A percentile compares a stretch with the other conserved stretches of the same genome.
phyloP scores from a whole-genome alignment of 2,888 invertebrate genomes.

The Epinotia demarniana region DNA sequence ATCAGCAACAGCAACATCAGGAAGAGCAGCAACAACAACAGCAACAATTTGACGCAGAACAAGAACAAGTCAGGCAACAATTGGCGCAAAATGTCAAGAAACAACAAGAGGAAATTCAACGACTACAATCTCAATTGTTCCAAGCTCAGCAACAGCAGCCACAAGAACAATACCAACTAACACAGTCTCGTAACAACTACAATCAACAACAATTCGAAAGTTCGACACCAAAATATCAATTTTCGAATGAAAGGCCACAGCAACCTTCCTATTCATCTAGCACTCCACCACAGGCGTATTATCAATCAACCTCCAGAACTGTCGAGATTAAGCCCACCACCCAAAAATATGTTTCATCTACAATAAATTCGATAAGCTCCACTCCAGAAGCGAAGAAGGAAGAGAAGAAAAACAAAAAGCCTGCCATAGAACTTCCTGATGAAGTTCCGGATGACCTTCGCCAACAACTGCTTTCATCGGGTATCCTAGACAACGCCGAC shows the following conservation, averaged over 20 bases:
- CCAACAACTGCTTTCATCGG: constrained; percentile 92
- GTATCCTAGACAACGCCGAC: constrained; percentile 94
- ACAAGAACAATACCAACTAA: constrained; percentile 57
- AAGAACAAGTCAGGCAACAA: constrained; percentile 74
- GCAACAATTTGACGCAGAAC: constrained; percentile 72
- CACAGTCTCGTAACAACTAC: constrained; percentile 56
- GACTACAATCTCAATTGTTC: constrained; percentile 74
- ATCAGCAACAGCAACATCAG: constrained; percentile 56
- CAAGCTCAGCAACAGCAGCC: constrained; percentile 72
- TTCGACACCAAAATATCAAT: constrained; percentile 71
- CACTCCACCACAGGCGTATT: constrained; percentile 68
- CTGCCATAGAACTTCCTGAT: constrained; percentile 88
- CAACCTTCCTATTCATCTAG: constrained; percentile 66
- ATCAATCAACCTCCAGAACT: constrained; percentile 75
- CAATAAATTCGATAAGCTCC: constrained; percentile 76
- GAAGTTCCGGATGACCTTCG: constrained; percentile 95
- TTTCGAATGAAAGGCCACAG: constrained; percentile 74
- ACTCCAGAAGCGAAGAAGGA: constrained; percentile 76
- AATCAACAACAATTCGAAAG: constrained; percentile 66
- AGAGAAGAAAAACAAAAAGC: constrained; percentile 84
- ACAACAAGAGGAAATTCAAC: constrained; percentile 82
- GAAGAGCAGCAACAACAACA: constrained; percentile 67
- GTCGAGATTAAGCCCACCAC: constrained; percentile 81
- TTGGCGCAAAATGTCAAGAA: constrained; percentile 79
- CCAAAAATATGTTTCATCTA: constrained; percentile 78